Evolutionary conservation across 2,888 invertebrate species (phyloP).

Genomic region (Escarpia spicata): DNA sequence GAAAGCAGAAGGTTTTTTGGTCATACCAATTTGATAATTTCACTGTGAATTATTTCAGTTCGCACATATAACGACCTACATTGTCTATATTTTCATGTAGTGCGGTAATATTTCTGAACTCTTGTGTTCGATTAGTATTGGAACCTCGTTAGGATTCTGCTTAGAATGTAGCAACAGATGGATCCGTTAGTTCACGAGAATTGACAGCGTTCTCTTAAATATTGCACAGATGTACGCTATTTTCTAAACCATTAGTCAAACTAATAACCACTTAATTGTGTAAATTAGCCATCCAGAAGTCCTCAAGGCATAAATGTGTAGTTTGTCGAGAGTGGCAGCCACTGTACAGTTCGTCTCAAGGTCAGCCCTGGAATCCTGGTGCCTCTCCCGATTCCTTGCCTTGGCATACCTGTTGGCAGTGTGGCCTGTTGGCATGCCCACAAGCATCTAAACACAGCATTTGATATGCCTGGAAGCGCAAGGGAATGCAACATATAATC

Average conservation of each 20-base stretch:
- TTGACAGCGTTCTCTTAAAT: background rate
- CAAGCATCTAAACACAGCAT: background rate
- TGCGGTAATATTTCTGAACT: background rate
- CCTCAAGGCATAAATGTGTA: background rate
- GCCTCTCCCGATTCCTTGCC: background rate
- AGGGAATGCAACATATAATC: background rate
- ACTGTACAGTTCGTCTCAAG: conserved; percentile 3
- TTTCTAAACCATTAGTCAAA: background rate
- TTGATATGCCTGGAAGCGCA: background rate
- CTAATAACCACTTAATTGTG: background rate
- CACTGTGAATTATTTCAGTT: no score
- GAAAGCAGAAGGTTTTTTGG: no score
- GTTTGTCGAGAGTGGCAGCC: background rate
- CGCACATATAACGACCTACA: no score
- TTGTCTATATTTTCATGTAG: no score
- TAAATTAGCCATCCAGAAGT: background rate
- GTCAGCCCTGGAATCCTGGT: background rate
- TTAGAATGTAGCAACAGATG: background rate
- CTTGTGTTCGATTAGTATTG: background rate
- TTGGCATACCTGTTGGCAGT: background rate
- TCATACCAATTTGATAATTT: no score
- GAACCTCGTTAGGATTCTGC: background rate
- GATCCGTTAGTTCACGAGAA: background rate
- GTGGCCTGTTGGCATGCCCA: background rate
- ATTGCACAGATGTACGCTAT: background rate